A percentile compares a stretch with the other conserved stretches of the same genome.
phyloP scores from a whole-genome alignment of 2,888 invertebrate species.

The Bombylius major region DNA sequence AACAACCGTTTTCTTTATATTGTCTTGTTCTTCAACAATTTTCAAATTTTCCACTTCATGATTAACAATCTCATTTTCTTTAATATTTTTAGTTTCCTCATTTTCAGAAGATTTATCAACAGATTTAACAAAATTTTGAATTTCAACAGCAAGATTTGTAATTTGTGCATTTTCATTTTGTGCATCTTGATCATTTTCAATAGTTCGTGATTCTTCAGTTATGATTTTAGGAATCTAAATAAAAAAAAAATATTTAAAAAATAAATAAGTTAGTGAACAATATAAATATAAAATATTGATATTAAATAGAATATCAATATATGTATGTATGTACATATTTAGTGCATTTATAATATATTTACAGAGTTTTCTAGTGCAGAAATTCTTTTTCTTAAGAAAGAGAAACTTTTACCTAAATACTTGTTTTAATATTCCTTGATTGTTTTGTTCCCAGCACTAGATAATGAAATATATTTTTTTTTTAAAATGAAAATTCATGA shows the following conservation, averaged over 20 bases:
- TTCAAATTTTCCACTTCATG: too few relatives aligned
- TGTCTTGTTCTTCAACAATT: too few relatives aligned
- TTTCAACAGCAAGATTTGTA: constrained; percentile 28
- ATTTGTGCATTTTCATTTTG: constrained; percentile 18
- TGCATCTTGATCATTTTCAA: neutral
- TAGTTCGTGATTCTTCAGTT: constrained; percentile 6
- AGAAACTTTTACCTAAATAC: neutral
- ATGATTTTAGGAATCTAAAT: constrained; percentile 13
- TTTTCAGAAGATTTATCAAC: constrained; percentile 1
- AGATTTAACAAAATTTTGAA: constrained; percentile 25
- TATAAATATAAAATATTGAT: neutral
- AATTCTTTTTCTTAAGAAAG: too few relatives aligned
- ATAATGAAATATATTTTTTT: neutral
- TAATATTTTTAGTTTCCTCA: neutral
- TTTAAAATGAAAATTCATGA: too few relatives aligned
- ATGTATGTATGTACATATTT: too few relatives aligned
- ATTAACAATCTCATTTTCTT: too few relatives aligned
- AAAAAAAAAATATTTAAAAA: neutral
- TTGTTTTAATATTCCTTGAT: constrained; percentile 1
- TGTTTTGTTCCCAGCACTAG: constrained; percentile 3
- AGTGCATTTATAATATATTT: neutral
- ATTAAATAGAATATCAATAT: too few relatives aligned
- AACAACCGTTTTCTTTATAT: neutral
- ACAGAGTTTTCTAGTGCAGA: too few relatives aligned
- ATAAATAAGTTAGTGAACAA: too few relatives aligned